Base-by-base conservation (phyloP, 2,113 vertebrate genomes). In the Corythornis vintsioides region DNA sequence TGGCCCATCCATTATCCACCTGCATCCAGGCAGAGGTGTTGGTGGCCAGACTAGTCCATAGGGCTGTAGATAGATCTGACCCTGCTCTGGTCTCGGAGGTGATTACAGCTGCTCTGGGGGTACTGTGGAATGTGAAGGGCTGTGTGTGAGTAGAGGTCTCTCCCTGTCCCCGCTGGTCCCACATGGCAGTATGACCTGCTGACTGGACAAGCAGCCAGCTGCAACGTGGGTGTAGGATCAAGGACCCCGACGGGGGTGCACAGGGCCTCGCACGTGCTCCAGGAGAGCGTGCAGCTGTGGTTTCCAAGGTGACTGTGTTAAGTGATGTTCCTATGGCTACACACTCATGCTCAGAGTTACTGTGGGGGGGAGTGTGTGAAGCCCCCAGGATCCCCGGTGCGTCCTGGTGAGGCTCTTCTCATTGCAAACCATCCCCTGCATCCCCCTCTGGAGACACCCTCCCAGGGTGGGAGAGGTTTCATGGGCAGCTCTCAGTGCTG, bases 261-360 rank as follows among this genome's bases (percentile, higher is more conserved):
- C 83, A 25, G 84, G 57, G 59, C 73, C 22, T 40, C 0, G 5
- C 70, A 70, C 5, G 63, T 67, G 85, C 77, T 67, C 10, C 3
- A 3, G 14, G 59, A 42, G 33, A 90, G 70, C 0, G 22, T 43
- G 91, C 40, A 52, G 89, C 93, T 50, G 71, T 57, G 75, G 94
- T 95, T 95, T 55, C 94, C 63, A 80, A 28, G 91, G 93, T 91
- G 86, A 91, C 67, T 43, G 55, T 40, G 70, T 42, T 47, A 63
- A 91, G 61, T 53, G 85, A 85, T 60, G 95, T 96, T 95, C 92
- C 95, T 73, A 94, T 96, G 93, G 69, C 90, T 92, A 95, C 85
- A 3, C 2, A 26, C 74, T 71, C 11, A 5, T 5, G 45, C 79
- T 75, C 60, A 5, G 53, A 42, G 63, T 57, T 53, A 40, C 79